Evolutionary conservation across 2,113 vertebrate species (phyloP), one percentile per base, ranked within the genome.

Genomic region (Syngnathus scovelli): DNA sequence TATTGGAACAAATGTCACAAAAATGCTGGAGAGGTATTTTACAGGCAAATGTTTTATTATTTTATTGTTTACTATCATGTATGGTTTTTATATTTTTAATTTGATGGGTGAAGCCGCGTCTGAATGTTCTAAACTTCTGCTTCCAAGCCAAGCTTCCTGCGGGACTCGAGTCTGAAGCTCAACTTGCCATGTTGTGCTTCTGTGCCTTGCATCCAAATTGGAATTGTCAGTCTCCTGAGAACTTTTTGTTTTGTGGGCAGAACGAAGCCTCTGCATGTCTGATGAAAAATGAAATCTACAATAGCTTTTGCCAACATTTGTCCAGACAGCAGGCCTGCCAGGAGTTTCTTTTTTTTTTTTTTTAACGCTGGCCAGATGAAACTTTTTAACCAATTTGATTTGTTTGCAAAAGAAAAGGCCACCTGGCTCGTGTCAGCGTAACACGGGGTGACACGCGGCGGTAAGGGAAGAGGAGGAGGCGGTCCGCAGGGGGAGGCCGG

Each of bases 371-470:
- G 23, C 91, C 94, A 97, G 93, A 96, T 95, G 95, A 95, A 95
- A 96, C 89, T 74, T 93, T 94, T 97, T 93, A 95, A 91, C 92
- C 87, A 94, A 94, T 93, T 92, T 92, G 94, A 96, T 95, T 58
- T 98, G 96, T 98, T 98, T 98, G 95, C 94, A 93, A 94, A 95
- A 93, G 91, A 92, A 98, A 93, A 93, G 83, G 86, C 86, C 74
- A 83, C 90, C 96, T 98, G 96, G 83, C 64, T 84, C 90, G 78
- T 85, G 78, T 98, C 95, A 95, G 66, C 7, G 61, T 96, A 98
- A 98, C 94, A 91, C 81, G 52, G 43, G 76, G 88, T 93, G 96
- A 98, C 94, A 91, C 88, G 89, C 86, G 85, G 90, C 90, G 80
- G 93, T 91, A 92, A 94, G 94, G 91, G 88, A 93, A 93, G 92